phyloP scores from a whole-genome alignment of 1,140 invertebrate species.

The Diprion similis region DNA sequence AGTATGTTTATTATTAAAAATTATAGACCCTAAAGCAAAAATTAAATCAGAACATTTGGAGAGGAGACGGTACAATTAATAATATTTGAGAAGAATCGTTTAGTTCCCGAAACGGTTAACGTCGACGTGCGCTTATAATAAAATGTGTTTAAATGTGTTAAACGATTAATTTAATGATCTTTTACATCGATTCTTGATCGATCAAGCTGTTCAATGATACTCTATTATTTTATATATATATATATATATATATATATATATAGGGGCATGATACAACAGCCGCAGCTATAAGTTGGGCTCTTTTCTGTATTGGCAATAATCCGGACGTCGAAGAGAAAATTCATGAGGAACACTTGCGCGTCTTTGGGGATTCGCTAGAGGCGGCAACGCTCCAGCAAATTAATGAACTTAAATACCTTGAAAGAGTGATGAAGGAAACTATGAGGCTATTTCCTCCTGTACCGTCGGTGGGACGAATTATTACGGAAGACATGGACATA shows the following conservation, averaged over 20 bases:
- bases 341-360: slow-evolving; percentile 67
- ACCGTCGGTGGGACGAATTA: slow-evolving; percentile 61
- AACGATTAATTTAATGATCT: too few species aligned
- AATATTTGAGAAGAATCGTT: background rate
- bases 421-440: slow-evolving; percentile 70
- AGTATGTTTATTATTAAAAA: too few species aligned
- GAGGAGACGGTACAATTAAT: background rate
- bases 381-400: slow-evolving; percentile 58
- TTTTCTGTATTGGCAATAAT: slow-evolving; percentile 64
- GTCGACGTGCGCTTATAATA: too few species aligned
- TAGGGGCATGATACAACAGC: slow-evolving; percentile 75
- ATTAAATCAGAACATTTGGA: too few species aligned
- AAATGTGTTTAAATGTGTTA: too few species aligned
- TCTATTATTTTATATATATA: background rate
- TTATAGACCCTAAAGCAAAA: too few species aligned
- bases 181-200: too few species aligned
- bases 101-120: background rate
- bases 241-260: background rate
- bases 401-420: slow-evolving; percentile 66
- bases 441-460: slow-evolving; percentile 70
- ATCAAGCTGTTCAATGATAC: background rate
- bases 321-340: slow-evolving; percentile 68
- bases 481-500: slow-evolving; percentile 53
- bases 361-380: slow-evolving; percentile 59
- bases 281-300: slow-evolving; percentile 62